phyloP scores from a whole-genome alignment of 2,113 vertebrate genomes.

The Montifringilla adamsi region DNA sequence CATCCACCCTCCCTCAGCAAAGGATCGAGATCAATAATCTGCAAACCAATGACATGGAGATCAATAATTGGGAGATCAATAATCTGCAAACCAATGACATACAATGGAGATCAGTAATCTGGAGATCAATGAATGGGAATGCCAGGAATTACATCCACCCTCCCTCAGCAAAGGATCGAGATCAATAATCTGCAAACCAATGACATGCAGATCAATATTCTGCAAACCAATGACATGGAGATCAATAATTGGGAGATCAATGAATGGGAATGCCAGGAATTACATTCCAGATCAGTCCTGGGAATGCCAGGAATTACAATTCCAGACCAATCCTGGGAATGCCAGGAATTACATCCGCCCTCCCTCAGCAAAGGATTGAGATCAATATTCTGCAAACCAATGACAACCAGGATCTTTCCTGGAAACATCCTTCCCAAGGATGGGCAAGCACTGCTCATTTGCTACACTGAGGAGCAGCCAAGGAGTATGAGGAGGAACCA shows the following conservation, averaged over 20 bases:
- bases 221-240: too few species aligned
- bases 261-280: too few species aligned
- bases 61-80: neutral
- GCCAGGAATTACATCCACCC: neutral
- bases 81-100: too few species aligned
- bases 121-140: neutral
- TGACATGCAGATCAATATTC: too few species aligned
- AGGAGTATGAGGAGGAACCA: accelerated
- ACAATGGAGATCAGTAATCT: neutral
- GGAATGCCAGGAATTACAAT: too few species aligned
- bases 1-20: neutral
- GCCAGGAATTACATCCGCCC: neutral
- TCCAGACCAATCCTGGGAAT: neutral
- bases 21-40: accelerated
- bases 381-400: neutral
- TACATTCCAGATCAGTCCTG: too few species aligned
- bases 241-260: too few species aligned
- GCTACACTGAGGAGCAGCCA: neutral
- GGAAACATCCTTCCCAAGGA: neutral
- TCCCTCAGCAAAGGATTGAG: too few species aligned
- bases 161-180: too few species aligned
- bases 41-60: too few species aligned
- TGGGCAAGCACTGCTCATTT: neutral
- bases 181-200: too few species aligned
- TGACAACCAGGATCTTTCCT: neutral